Base-by-base conservation (phyloP, 2,888 invertebrate genomes). In the Notocelia uddmanniana region DNA sequence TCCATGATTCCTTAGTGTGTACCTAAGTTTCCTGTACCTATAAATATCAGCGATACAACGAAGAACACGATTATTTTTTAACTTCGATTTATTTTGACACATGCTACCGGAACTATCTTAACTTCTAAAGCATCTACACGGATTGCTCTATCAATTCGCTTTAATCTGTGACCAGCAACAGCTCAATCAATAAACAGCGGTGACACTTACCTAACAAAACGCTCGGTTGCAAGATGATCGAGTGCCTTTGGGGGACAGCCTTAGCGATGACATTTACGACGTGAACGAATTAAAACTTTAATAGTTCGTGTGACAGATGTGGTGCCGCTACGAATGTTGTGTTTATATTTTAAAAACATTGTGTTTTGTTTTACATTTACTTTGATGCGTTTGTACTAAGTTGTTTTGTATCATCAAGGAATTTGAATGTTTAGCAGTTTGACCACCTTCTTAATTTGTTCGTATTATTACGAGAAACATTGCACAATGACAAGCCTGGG, bases 271-370 rank as follows among this genome's bases (percentile, higher is more conserved):
- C 26, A n/a, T 45, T 62, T 48, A 26, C 13, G 19, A 18, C 54
- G 26, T 15, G 18, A 55, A 55, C 18, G 45, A 55, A 57, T 66
- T 57, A 66, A 60, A 60, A 60, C 60, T 60, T 60, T 60, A 60
- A 60, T 60, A 45, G 60, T 45, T 60, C 23, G 26, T 11, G 23
- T 48, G 23, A 60, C 23, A 21, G 55, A 54, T 37, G 23, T 23
- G 21, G 15, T 23, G 41, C 8, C 15, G 15, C 19, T 11, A 18
- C 10, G 26, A 5, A 45, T 26, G 13, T 0, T 1, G 48, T 48
- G 62, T 26, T 41, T 41, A 8, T 18, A 13, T 37, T 59, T 59
- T 2, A 26, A 55, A 48, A 13, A 8, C 5, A 48, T 48, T 11
- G 37, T 37, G 37, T 13, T 37, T 13, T 3, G 11, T 31, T 37